A percentile compares a stretch with the other conserved stretches of the same genome.
These are phyloP conservation scores for Daboia siamensis DNA, from an alignment of 2,113 vertebrate species.

Conservation along the genomic window DNA sequence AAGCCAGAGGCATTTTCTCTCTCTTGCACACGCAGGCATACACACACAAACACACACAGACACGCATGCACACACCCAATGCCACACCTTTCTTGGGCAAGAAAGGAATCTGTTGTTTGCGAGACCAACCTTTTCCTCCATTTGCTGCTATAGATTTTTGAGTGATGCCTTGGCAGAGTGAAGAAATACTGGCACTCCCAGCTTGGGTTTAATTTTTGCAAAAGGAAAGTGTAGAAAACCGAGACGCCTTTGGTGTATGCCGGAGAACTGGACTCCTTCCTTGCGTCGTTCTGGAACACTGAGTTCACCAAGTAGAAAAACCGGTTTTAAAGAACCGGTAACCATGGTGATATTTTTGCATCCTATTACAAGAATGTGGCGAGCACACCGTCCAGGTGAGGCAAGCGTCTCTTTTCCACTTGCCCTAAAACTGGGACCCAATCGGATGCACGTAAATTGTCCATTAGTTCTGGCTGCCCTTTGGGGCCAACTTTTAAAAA, in stretches of 20 bases:
- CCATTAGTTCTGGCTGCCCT: background rate
- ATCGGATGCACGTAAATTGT: background rate
- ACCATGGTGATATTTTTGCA: background rate
- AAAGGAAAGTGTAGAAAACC: background rate
- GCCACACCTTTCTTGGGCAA: background rate
- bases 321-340: background rate
- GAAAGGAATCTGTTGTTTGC: background rate
- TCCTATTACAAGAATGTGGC: background rate
- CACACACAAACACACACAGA: background rate
- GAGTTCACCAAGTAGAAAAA: background rate
- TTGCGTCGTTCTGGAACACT: background rate
- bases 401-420: background rate
- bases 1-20: background rate
- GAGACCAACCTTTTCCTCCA: background rate
- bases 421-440: background rate
- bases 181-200: background rate
- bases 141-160: background rate
- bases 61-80: background rate
- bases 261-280: background rate
- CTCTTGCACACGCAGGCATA: background rate
- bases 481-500: background rate
- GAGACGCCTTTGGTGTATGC: background rate
- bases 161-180: background rate
- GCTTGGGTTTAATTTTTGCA: background rate
- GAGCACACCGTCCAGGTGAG: background rate